A percentile compares a stretch with the other conserved stretches of the same genome.
Evolutionary conservation across 2,888 invertebrate genomes (phyloP).

Genomic region (Melinopterus prodromus): DNA sequence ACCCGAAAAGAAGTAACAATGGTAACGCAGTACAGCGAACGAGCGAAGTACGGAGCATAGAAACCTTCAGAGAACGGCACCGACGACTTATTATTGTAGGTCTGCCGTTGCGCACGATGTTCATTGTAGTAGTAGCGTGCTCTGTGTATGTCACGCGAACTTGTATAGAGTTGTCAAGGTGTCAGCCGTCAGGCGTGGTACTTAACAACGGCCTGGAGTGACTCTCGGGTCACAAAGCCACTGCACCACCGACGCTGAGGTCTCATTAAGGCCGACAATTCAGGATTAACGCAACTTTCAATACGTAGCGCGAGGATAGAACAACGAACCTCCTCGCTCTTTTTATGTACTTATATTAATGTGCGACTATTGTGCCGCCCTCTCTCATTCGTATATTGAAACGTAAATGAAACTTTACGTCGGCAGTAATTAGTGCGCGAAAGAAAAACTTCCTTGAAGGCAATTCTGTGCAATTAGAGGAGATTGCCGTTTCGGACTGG

Average conservation of each 20-base stretch:
- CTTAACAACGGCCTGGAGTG: not conserved
- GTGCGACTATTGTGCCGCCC: not conserved
- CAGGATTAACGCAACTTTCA: conserved; percentile 4
- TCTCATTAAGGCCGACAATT: not conserved
- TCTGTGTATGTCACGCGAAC: not conserved
- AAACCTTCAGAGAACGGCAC: not conserved
- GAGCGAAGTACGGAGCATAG: not conserved
- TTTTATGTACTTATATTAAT: not conserved
- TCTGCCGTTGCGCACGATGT: not conserved
- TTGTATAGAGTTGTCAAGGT: not conserved
- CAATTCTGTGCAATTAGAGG: not conserved
- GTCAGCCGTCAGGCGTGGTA: not conserved
- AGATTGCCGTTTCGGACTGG: not conserved
- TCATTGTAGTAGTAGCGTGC: not conserved
- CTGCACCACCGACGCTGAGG: not conserved
- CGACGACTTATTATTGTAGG: not conserved
- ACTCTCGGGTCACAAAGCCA: not conserved
- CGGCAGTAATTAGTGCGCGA: not conserved
- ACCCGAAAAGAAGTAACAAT: not conserved
- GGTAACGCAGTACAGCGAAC: not conserved
- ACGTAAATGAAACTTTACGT: not conserved
- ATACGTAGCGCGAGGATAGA: not conserved
- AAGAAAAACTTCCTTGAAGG: not conserved
- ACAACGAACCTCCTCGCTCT: not conserved
- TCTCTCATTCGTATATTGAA: not conserved